Percentiles rank a stretch among this genome's conserved stretches.
These are phyloP conservation scores for Hermetia illucens DNA, from an alignment of 1,140 invertebrate genomes.

Conservation along the genomic window DNA sequence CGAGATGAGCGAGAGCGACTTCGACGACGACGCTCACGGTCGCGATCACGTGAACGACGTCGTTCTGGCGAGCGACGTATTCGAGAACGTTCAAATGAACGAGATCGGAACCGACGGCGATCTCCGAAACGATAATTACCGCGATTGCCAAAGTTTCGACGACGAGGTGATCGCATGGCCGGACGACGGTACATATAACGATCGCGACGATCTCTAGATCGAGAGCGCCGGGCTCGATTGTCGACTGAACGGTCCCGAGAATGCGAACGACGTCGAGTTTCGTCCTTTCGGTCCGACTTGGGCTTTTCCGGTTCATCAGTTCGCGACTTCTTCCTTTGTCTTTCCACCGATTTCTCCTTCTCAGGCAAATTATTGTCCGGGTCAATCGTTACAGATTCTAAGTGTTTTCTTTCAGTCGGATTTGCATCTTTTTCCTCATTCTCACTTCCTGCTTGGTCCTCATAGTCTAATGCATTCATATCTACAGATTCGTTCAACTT, in stretches of 20 bases:
- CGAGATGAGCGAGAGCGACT: conserved; percentile 10
- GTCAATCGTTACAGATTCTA: neutral
- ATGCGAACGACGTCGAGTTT: neutral
- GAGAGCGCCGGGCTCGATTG: conserved; percentile 6
- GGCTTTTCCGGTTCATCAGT: conserved; percentile 4
- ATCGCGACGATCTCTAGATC: conserved; percentile 7
- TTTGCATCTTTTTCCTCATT: conserved; percentile 10
- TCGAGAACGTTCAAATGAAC: conserved; percentile 17
- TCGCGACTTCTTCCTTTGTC: conserved; percentile 4
- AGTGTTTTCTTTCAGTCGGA: neutral
- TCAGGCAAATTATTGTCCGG: neutral
- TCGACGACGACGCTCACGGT: neutral
- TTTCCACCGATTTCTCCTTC: conserved; percentile 8
- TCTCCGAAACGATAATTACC: conserved; percentile 17
- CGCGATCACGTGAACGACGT: neutral
- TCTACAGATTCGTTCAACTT: conserved; percentile 11
- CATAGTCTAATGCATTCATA: conserved; percentile 27
- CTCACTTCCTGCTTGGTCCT: conserved; percentile 24
- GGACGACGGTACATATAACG: conserved; percentile 3
- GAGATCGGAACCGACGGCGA: conserved; percentile 13
- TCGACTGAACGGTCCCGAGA: neutral
- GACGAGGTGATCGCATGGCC: conserved; percentile 6
- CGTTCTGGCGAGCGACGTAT: too few relatives aligned
- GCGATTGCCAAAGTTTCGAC: conserved; percentile 7
- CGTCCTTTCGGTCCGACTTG: conserved; percentile 2